These are phyloP conservation scores for Pteruthius melanotis DNA, from an alignment of 2,113 vertebrate species.

Conservation along the genomic window DNA sequence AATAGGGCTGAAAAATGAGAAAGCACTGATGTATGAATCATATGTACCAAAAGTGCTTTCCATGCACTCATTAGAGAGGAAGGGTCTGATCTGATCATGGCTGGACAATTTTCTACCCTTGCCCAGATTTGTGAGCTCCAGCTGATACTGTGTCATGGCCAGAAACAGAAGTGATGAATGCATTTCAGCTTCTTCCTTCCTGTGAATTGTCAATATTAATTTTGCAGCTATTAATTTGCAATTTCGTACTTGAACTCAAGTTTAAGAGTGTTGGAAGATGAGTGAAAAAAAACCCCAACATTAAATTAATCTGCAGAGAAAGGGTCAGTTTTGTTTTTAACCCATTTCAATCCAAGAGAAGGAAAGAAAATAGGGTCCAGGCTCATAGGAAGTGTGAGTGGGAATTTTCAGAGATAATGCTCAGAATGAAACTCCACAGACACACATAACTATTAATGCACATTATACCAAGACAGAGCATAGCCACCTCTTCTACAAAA, in stretches of 20 bases:
- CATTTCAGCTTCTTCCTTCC: background rate
- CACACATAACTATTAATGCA: background rate
- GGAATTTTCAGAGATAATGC: background rate
- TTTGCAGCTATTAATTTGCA: background rate
- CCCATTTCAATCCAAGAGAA: background rate
- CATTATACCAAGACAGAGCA: background rate
- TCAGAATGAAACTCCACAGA: background rate
- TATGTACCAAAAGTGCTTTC: background rate
- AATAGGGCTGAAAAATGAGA: background rate
- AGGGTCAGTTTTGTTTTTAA: background rate
- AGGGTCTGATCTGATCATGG: background rate
- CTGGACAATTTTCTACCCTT: background rate
- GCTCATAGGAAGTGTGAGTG: background rate
- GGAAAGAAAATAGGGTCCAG: background rate
- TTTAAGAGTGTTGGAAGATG: background rate
- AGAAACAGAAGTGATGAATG: rapidly evolving
- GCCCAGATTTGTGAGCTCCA: background rate
- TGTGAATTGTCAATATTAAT: background rate
- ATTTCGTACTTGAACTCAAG: background rate
- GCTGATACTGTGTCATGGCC: background rate
- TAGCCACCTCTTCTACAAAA: background rate
- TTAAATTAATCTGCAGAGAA: background rate
- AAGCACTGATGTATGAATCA: background rate
- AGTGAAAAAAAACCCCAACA: background rate
- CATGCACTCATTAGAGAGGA: background rate